Evolutionary conservation across 53 echinoderm and acorn worm genomes (phyloP).

Genomic region (Holothuria scabra): DNA sequence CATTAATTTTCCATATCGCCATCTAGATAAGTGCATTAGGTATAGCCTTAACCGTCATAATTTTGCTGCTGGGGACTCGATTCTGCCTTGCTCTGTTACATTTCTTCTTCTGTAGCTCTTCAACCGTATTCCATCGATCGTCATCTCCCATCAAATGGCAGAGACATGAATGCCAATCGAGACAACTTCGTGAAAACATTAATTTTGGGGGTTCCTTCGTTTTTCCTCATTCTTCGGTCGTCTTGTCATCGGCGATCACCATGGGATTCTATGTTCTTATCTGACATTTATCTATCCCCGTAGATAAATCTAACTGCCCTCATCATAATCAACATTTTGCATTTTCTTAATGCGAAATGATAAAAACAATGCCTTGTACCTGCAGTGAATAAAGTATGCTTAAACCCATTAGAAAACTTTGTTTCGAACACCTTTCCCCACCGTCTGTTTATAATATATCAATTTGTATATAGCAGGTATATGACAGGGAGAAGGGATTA

Average conservation of each 20-base stretch:
- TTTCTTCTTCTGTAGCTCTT: neutral
- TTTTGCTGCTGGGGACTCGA: neutral
- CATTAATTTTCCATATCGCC: conserved; percentile 17
- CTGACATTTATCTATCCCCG: conserved; percentile 31
- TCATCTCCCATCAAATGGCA: conserved; percentile 23
- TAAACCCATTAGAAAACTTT: neutral
- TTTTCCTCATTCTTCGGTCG: neutral
- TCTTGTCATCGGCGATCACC: conserved; percentile 29
- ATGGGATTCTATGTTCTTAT: neutral
- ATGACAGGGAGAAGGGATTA: conserved; percentile 21
- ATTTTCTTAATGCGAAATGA: conserved; percentile 23
- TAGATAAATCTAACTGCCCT: conserved; percentile 42
- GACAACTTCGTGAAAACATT: conserved; percentile 44
- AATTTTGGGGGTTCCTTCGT: conserved; percentile 5
- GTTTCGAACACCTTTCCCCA: neutral
- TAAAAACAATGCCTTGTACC: neutral
- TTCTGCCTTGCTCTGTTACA: conserved; percentile 25
- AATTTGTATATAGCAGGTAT: conserved; percentile 28
- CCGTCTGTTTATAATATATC: conserved; percentile 33
- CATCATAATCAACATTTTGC: conserved; percentile 38
- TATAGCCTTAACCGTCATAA: conserved; percentile 10
- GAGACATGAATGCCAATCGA: conserved; percentile 30
- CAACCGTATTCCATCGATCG: neutral
- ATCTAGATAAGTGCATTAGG: conserved; percentile 26
- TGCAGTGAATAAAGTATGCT: neutral